Evolutionary conservation across 2,113 vertebrate genomes (phyloP).

Genomic region (Hylia prasina): DNA sequence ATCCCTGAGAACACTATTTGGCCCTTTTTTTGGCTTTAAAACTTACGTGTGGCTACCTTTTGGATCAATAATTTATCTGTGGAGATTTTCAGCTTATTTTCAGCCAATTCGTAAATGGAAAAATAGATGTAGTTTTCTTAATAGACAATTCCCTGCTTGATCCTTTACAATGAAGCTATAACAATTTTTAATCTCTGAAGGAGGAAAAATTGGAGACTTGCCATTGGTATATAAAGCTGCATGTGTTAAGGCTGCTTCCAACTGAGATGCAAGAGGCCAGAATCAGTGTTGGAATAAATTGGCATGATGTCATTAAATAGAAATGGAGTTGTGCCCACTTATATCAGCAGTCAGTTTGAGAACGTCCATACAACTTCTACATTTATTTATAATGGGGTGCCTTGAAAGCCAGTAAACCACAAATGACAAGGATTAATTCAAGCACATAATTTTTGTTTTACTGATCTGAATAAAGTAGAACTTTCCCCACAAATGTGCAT

Average conservation of each 20-base stretch:
- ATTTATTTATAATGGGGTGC: not conserved
- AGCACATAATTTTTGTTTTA: not conserved
- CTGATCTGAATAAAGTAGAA: not conserved
- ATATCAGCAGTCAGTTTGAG: not conserved
- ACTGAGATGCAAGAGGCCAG: not conserved
- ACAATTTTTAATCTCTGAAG: not conserved
- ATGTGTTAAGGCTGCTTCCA: not conserved
- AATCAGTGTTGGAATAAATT: not conserved
- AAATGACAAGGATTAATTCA: not conserved
- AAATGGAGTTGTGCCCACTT: not conserved
- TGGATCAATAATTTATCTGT: not conserved
- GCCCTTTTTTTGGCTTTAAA: not conserved
- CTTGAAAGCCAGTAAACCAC: not conserved
- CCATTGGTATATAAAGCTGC: not conserved
- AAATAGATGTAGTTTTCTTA: not conserved
- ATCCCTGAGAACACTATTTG: not conserved
- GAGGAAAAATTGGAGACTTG: not conserved
- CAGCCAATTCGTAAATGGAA: not conserved
- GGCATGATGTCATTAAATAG: not conserved
- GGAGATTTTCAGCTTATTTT: not conserved
- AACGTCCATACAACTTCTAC: not conserved
- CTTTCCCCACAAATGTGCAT: not conserved
- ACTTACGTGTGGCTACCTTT: rapidly evolving
- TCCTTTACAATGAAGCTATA: not conserved
- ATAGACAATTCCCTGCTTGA: not conserved